phyloP scores from a whole-genome alignment of 2,797 vertebrate genomes.

The Denticeps clupeoides region DNA sequence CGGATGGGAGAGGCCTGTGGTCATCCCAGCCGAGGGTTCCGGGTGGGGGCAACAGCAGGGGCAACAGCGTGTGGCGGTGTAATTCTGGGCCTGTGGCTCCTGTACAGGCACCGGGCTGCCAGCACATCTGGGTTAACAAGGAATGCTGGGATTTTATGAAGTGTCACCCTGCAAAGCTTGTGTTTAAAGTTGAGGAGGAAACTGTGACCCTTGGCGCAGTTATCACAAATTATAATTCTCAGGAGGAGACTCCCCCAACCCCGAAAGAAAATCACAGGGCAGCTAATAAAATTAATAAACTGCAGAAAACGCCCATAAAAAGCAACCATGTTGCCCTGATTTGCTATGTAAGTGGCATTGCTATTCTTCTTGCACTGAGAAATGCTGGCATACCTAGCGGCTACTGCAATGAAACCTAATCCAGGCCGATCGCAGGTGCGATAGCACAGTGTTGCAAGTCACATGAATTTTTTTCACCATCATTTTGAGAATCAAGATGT shows the following conservation, averaged over 20 bases:
- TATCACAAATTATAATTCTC: slow-evolving; percentile 27
- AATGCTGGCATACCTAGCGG: too few species aligned
- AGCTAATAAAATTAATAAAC: slow-evolving; percentile 7
- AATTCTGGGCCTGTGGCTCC: not conserved
- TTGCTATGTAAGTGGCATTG: too few species aligned
- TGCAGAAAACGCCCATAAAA: slow-evolving; percentile 1
- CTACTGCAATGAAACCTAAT: too few species aligned
- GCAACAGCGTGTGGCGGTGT: too few species aligned
- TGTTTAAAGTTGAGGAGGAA: slow-evolving; percentile 26
- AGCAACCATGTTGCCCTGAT: not conserved
- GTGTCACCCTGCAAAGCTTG: slow-evolving; percentile 30
- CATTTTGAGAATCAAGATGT: too few species aligned
- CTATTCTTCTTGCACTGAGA: too few species aligned
- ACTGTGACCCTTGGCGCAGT: slow-evolving; percentile 13
- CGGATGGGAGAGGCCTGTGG: slow-evolving; percentile 1
- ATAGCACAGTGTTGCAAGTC: too few species aligned
- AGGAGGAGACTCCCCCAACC: not conserved
- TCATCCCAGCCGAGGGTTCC: too few species aligned
- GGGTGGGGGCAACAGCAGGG: too few species aligned
- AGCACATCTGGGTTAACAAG: slow-evolving; percentile 13
- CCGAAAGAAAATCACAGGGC: not conserved
- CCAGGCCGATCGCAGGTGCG: too few species aligned
- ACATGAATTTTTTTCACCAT: too few species aligned
- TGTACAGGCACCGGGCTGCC: not conserved
- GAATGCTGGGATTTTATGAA: slow-evolving; percentile 23